Evolutionary conservation across 1,140 invertebrate genomes (phyloP).

Genomic region (Drosophila dunni): DNA sequence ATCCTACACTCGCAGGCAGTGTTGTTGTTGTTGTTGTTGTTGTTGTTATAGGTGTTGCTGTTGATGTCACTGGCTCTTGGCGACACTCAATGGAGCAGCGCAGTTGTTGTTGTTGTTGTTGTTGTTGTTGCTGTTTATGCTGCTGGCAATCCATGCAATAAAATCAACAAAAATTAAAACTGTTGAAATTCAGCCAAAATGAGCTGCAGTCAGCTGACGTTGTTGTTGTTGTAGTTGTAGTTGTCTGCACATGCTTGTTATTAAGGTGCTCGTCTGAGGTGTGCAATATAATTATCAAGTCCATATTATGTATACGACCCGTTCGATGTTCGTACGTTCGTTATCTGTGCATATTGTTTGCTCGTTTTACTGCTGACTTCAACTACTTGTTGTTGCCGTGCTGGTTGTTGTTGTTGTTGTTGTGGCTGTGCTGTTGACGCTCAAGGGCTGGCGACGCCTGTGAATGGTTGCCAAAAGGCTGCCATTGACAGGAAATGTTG

Average conservation of each 20-base stretch:
- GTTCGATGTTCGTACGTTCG: background rate
- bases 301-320: conserved; percentile 29
- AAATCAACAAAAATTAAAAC: conserved; percentile 43
- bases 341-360: background rate
- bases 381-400: conserved; percentile 28
- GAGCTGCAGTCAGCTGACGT: conserved; percentile 4
- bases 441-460: conserved; percentile 26
- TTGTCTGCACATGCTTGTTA: conserved; percentile 13
- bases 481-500: conserved; percentile 61
- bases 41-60: conserved; percentile 27
- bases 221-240: background rate
- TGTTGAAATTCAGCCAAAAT: conserved; percentile 31
- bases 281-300: conserved; percentile 42
- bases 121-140: conserved; percentile 7
- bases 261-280: conserved; percentile 28
- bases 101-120: conserved; percentile 23
- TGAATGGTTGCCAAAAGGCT: conserved; percentile 45
- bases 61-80: conserved; percentile 6
- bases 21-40: conserved; percentile 12
- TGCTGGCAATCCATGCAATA: conserved; percentile 9
- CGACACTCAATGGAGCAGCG: conserved; percentile 1
- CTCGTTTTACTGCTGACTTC: conserved; percentile 13
- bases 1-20: background rate
- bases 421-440: conserved; percentile 23
- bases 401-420: conserved; percentile 3